Evolutionary conservation across 2,888 invertebrate species (phyloP), one percentile per base, ranked within the genome.

Genomic region (Euplagia quadripunctaria): DNA sequence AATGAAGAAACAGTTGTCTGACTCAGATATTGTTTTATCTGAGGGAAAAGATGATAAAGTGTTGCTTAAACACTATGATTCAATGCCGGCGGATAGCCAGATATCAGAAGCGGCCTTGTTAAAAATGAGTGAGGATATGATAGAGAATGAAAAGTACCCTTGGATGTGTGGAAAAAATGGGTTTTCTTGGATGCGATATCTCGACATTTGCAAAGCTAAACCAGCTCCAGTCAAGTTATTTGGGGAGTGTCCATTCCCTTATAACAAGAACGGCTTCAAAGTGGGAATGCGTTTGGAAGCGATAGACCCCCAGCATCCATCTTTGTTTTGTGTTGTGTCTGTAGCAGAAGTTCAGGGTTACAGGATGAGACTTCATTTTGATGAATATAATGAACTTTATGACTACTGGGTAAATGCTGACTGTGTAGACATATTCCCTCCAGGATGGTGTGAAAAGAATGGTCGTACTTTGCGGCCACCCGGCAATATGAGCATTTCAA

Each of bases 381-480:
- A 99, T 93, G 99, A 98, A 17, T 99, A 98, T 91, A 97, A 98
- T 0, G 98, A 98, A 74, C 97, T 97, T 89, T 98, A 98, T 88
- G 99, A 99, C 92, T 99, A 98, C 92, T 99, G 99, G 99, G 97
- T 97, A 58, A 99, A 99, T 91, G 98, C 98, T 0, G 98, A 99
- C 90, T 98, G 98, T n/a, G 96, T 97, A 87, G 98, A 99, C 89
- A 97, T 99, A 74, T 99, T 99, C 91, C 99, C 99, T 11, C 97
- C 97, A 51, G 98, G 99, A n/a, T 99, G 99, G 98, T 98, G 99
- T 89, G 98, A 98, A 87, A 98, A 98, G 90, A 98, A 98, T 84
- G 97, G 97, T 1, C 98, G 98, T 73, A 92, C 96, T 46, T 92
- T 99, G 74, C 97, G 98, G 85, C 98, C 98, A 6, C 99, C 99